Conservation (phyloP, 2,888 invertebrate species). For the Tolmerus cingulatus region DNA sequence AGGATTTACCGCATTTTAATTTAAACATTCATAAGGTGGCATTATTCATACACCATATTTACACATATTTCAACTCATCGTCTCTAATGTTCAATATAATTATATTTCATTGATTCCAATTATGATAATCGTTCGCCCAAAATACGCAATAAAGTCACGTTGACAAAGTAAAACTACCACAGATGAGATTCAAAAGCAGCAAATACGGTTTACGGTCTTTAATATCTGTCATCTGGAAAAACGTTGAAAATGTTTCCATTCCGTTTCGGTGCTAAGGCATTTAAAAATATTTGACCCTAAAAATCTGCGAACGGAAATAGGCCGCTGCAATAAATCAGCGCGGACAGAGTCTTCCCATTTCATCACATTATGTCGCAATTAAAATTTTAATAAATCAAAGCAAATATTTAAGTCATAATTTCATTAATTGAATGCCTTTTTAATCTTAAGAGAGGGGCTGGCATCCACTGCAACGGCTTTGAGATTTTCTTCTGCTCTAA, state of each 20-base stretch:
- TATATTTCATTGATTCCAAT: background rate
- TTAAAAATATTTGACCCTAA: conserved; percentile 6
- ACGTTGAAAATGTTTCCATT: background rate
- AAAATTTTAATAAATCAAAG: conserved; percentile 44
- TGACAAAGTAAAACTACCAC: background rate
- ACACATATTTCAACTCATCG: background rate
- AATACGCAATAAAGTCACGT: background rate
- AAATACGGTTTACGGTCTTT: background rate
- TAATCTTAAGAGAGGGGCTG: background rate
- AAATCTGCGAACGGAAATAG: conserved; percentile 16
- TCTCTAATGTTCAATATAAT: background rate
- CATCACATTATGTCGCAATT: conserved; percentile 44
- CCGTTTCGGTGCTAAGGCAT: background rate
- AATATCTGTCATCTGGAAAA: background rate
- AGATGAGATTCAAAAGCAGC: background rate
- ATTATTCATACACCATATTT: no score
- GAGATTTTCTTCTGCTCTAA: background rate
- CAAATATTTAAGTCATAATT: conserved; percentile 25
- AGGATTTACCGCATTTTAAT: no score
- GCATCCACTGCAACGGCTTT: background rate
- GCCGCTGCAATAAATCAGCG: background rate
- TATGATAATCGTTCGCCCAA: background rate
- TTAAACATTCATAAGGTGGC: no score
- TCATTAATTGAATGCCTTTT: conserved; percentile 28
- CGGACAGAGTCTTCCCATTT: conserved; percentile 30